phyloP scores from a whole-genome alignment of 2,797 vertebrate species.

The Dendrocincla fuliginosa region DNA sequence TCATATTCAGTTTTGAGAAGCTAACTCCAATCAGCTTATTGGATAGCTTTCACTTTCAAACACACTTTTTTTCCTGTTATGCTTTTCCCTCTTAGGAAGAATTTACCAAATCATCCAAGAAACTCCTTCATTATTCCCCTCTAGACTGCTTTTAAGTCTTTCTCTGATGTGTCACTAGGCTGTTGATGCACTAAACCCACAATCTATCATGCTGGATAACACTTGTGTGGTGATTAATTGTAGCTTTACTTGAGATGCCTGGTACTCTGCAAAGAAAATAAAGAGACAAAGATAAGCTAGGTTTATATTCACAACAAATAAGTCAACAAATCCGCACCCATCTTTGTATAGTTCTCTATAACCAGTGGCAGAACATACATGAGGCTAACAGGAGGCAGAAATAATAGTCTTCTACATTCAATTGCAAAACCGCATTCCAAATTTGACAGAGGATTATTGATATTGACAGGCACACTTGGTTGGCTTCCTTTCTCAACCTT shows the following conservation, averaged over 20 bases:
- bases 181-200: neutral
- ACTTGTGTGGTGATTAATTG: neutral
- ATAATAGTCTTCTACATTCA: neutral
- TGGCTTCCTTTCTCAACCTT: neutral
- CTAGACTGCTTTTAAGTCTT: neutral
- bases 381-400: neutral
- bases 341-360: neutral
- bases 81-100: neutral
- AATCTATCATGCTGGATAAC: neutral
- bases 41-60: neutral
- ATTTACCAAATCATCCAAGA: neutral
- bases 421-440: neutral
- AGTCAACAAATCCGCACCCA: neutral
- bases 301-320: neutral
- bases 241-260: neutral
- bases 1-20: neutral
- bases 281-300: neutral
- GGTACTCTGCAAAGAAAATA: neutral
- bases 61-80: neutral
- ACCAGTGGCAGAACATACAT: neutral
- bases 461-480: neutral
- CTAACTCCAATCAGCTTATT: neutral
- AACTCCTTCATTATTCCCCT: constrained; percentile 11
- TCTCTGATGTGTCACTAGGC: neutral
- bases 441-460: neutral